Conservation (phyloP, 2,888 invertebrate genomes). For the Byasa hedistus region DNA sequence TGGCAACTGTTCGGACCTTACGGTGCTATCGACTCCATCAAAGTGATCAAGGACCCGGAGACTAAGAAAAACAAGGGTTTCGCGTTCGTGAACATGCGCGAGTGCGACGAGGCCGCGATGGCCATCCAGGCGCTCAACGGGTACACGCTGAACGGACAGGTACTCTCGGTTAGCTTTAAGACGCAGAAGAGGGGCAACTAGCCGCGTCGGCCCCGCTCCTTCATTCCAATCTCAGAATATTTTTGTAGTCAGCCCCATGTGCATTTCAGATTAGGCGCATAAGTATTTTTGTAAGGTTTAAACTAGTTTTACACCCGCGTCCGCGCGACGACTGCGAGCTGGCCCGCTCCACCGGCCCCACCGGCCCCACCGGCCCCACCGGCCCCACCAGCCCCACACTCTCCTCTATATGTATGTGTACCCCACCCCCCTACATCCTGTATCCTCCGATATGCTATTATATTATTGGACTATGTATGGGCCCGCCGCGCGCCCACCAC, state of each 20-base stretch:
- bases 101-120: constrained; percentile 78
- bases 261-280: constrained; percentile 78
- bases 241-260: constrained; percentile 79
- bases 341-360: constrained; percentile 76
- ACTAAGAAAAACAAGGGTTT: constrained; percentile 79
- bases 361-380: too few relatives aligned
- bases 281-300: constrained; percentile 80
- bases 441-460: constrained; percentile 77
- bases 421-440: too few relatives aligned
- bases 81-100: constrained; percentile 78
- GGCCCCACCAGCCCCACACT: too few relatives aligned
- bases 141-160: constrained; percentile 78
- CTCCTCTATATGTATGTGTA: constrained; percentile 78
- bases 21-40: constrained; percentile 77
- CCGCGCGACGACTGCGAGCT: constrained; percentile 76
- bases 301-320: constrained; percentile 76
- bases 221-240: constrained; percentile 80
- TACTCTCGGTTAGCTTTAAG: constrained; percentile 80
- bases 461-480: constrained; percentile 76
- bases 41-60: constrained; percentile 78
- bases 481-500: constrained; percentile 65
- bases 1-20: constrained; percentile 79
- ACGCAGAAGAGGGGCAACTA: constrained; percentile 76
- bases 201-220: constrained; percentile 47
- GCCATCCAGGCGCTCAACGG: constrained; percentile 78